Base-by-base conservation (phyloP, 2,888 invertebrate species). In the Lottia gigantea region DNA sequence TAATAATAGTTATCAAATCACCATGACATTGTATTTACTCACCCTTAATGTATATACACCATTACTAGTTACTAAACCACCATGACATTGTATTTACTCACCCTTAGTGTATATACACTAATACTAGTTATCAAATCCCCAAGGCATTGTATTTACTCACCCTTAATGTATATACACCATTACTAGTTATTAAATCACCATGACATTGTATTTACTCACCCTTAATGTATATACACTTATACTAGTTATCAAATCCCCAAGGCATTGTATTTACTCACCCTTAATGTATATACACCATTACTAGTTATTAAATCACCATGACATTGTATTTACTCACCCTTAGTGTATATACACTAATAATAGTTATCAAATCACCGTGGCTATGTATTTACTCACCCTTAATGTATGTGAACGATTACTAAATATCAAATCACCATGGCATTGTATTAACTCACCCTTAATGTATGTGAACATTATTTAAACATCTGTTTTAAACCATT, bases 181-280 rank as follows among this genome's bases (percentile, higher is more conserved):
- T 74, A 11, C 80, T 78, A 0, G 84, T 82, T n/a, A 86, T 78
- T 14, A 80, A 71, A n/a, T 82, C 82, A 0, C 87, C 87, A 61
- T 84, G 83, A 74, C 87, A 87, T 76, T 85, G 85, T 61, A 86
- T 80, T 61, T 16, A 70, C 76, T 62, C 46, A 83, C 83, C 80
- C 78, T 77, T 8, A 86, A 79, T 45, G 77, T 74, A 23, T 80
- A 76, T 12, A 81, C 76, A 74, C 83, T 80, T 40, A 83, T 80
- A 70, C 78, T 78, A 77, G 87, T 86, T 64, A 87, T 78, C n/a
- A 85, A 81, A 23, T 84, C 71, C 7, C 26, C 26, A 31, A 3
- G 14, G 1, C 45, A 19, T 66, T 25, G 23, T 46, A 15, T 66
- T 16, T 0, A 55, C 64, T 25, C 68, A 72, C 26, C 16, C 25